These are phyloP conservation scores for Mustela lutreola DNA, from an alignment of 2,113 vertebrate genomes.

Conservation along the genomic window DNA sequence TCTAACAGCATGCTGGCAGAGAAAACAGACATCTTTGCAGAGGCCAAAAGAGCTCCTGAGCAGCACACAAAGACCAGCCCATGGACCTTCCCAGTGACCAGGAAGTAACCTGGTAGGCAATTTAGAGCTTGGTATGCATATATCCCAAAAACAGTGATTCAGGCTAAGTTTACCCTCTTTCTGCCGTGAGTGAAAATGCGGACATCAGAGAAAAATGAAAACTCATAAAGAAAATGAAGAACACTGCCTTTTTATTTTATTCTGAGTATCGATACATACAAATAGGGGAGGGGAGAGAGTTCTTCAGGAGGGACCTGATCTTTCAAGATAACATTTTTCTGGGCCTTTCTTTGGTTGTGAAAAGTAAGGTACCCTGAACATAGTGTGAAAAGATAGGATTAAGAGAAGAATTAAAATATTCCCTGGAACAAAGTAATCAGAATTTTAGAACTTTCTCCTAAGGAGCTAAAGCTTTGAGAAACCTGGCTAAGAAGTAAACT, in stretches of 20 bases:
- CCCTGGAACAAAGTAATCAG: not conserved
- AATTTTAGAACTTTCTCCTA: constrained; percentile 6
- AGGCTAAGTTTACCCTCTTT: not conserved
- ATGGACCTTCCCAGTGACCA: not conserved
- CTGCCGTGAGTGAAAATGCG: not conserved
- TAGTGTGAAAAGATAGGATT: not conserved
- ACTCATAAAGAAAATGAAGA: not conserved
- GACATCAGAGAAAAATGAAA: not conserved
- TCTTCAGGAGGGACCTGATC: not conserved
- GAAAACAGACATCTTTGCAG: not conserved
- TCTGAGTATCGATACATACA: not conserved
- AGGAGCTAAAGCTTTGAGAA: not conserved
- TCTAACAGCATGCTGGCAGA: not conserved
- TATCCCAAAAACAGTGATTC: not conserved
- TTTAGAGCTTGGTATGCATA: not conserved
- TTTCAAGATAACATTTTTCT: not conserved
- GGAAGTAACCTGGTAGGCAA: not conserved
- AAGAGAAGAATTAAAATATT: not conserved
- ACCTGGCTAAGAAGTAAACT: not conserved
- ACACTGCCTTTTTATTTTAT: not conserved
- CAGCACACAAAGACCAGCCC: too few species aligned
- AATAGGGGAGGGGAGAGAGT: not conserved
- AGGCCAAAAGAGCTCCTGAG: not conserved
- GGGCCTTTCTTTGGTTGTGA: not conserved
- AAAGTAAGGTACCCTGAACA: not conserved